Base-by-base conservation (phyloP, 2,888 invertebrate genomes). In the Drosophila conformis region DNA sequence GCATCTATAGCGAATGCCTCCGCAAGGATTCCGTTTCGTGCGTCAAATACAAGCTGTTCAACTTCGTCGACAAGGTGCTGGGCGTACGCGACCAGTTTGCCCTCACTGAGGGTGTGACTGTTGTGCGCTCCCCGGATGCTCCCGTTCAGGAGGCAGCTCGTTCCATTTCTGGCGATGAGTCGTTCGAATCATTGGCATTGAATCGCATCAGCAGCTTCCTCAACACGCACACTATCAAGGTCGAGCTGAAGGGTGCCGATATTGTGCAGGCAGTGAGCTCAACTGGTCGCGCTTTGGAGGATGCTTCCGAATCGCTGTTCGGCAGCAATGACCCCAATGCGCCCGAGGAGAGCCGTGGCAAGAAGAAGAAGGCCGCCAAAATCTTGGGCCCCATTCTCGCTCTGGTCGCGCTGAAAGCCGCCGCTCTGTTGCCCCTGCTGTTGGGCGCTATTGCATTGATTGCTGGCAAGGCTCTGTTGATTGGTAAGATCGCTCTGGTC, bases 1-100 rank as follows among this genome's bases (percentile, higher is more conserved):
- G 95, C 89, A 96, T 96, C 91, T 96, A 96, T 92, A 94, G 94
- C 87, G 97, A 97, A 90, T 97, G 97, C 91, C 93, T 97, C 76
- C 95, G 95, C 89, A 97, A 97, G 93, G 97, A 97, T 91, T 97
- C 97, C 35, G 95, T 96, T 82, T 96, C 96, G 93, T 97, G 97
- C 93, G 95, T 97, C 89, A 97, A 97, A 93, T 96, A 97, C 94
- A 97, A 97, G 92, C 95, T 97, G 91, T 97, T 97, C 94, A 96
- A 96, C 29, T 97, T 96, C 93, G 96, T 97, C 82, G 97, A 97
- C 94, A 97, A 97, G 93, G 96, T 96, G 94, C 94, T 97, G 70
- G 95, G 96, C 57, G 96, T 96, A 83, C 97, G 96, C 92, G 97
- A 97, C 90, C 95, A 95, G 73, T 97, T 97, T 90, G 95, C 96